Conservation (phyloP, 2,888 invertebrate genomes). For the Salticus scenicus region DNA sequence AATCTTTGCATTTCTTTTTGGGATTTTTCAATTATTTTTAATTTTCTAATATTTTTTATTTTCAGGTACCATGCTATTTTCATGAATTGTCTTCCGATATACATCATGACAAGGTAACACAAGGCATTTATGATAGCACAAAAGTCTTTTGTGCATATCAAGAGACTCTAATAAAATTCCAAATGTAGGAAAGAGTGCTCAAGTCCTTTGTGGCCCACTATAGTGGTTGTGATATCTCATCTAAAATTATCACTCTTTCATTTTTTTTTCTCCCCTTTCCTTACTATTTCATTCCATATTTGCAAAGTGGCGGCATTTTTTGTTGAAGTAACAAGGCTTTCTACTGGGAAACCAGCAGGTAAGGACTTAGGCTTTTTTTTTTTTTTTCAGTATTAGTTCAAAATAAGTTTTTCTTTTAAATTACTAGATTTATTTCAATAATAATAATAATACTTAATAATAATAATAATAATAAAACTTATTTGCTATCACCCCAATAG, state of each 20-base stretch:
- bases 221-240: conserved; percentile 58
- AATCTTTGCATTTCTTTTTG: too few relatives aligned
- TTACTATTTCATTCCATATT: conserved; percentile 50
- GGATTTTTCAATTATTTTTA: too few relatives aligned
- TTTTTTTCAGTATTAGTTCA: too few relatives aligned
- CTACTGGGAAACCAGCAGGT: conserved; percentile 71
- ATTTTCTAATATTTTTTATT: neutral
- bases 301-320: conserved; percentile 58
- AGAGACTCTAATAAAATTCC: conserved; percentile 46
- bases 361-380: neutral
- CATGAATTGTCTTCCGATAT: neutral
- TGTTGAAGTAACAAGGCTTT: conserved; percentile 51
- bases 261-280: conserved; percentile 26
- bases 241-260: conserved; percentile 19
- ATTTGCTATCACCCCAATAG: too few relatives aligned
- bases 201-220: conserved; percentile 30
- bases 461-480: too few relatives aligned
- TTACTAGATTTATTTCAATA: too few relatives aligned
- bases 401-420: too few relatives aligned
- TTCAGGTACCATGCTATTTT: conserved; percentile 31
- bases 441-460: too few relatives aligned
- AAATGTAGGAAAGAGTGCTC: conserved; percentile 51
- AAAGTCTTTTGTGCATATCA: conserved; percentile 32
- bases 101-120: conserved; percentile 60
- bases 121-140: conserved; percentile 6